Percentiles rank a stretch among this genome's conserved stretches.
These are phyloP conservation scores for Cherax destructor DNA, from an alignment of 1,140 invertebrate genomes.

Conservation along the genomic window DNA sequence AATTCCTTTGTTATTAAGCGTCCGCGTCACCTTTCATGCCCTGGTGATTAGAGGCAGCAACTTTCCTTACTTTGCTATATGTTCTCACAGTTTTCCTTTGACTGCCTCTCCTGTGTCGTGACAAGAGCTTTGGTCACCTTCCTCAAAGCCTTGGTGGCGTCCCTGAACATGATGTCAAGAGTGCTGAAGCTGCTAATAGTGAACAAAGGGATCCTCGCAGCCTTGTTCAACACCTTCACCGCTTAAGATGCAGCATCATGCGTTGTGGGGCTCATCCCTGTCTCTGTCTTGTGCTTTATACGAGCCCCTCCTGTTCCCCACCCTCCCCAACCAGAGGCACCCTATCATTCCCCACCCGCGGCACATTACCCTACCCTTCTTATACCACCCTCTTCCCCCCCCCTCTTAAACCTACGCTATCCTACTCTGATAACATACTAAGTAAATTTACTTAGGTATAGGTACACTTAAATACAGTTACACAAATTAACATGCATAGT, in stretches of 20 bases:
- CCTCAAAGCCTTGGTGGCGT: conserved; percentile 1
- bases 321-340: not conserved
- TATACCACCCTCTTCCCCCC: not conserved
- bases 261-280: not conserved
- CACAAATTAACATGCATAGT: too few relatives aligned
- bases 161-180: not conserved
- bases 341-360: not conserved
- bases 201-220: not conserved
- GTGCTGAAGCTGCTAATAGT: not conserved
- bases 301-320: not conserved
- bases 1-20: not conserved
- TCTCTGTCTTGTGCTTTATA: not conserved
- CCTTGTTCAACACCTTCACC: not conserved
- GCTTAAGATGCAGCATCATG: not conserved
- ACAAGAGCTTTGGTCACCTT: conserved; percentile 9
- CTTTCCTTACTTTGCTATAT: not conserved
- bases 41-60: not conserved
- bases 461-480: too few relatives aligned
- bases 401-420: too few relatives aligned
- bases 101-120: not conserved
- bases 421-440: too few relatives aligned
- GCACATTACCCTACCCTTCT: not conserved
- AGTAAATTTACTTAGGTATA: too few relatives aligned
- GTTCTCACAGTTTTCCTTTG: not conserved
- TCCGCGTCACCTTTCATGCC: not conserved